Evolutionary conservation across 2,888 invertebrate species (phyloP).

Genomic region (Melanophora roralis): DNA sequence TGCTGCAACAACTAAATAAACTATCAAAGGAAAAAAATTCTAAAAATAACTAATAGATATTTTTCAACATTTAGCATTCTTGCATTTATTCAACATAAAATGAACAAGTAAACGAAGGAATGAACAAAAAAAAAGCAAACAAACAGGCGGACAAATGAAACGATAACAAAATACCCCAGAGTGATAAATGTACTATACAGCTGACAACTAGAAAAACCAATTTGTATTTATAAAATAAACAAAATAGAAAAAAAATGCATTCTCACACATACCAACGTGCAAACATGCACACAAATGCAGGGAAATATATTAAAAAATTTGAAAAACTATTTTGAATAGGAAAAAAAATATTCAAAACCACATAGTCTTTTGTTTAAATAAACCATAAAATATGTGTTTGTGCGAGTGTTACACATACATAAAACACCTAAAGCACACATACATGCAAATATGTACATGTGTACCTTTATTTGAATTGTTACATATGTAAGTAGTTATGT

Average conservation of each 20-base stretch:
- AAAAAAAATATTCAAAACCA: conserved; percentile 37
- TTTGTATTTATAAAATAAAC: conserved; percentile 59
- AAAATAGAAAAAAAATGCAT: neutral
- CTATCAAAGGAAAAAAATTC: conserved; percentile 2
- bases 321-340: conserved; percentile 9
- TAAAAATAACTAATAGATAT: conserved; percentile 38
- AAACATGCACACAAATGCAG: neutral
- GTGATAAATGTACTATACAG: conserved; percentile 62
- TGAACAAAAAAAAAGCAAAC: neutral
- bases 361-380: conserved; percentile 59
- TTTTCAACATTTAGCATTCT: conserved; percentile 46
- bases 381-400: conserved; percentile 50
- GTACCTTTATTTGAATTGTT: no score
- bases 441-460: no score
- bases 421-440: neutral
- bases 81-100: neutral
- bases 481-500: neutral
- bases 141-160: conserved; percentile 11
- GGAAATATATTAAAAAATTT: conserved; percentile 9
- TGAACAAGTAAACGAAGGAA: conserved; percentile 4
- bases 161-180: conserved; percentile 55
- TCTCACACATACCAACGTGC: neutral
- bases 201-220: conserved; percentile 63
- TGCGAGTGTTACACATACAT: neutral
- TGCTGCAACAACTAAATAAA: conserved; percentile 25